Conservation (phyloP, 2,797 vertebrate genomes). For the Peromyscus aztecus region DNA sequence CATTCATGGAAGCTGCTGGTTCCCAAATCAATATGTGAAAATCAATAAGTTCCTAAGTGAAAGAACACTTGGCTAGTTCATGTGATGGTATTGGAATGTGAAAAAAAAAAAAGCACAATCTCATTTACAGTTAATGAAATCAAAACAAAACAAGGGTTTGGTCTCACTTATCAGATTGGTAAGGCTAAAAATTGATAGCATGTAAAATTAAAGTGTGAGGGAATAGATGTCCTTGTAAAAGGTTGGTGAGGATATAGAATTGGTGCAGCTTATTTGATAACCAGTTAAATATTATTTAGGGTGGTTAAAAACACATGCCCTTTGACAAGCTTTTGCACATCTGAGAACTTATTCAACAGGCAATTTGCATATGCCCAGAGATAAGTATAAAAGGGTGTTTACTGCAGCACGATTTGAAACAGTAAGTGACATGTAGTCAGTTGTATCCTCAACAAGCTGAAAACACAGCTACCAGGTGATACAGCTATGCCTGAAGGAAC, state of each 20-base stretch:
- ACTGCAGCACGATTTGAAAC: neutral
- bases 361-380: neutral
- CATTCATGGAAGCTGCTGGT: neutral
- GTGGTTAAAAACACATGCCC: neutral
- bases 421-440: neutral
- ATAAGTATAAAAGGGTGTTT: neutral
- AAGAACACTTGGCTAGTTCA: constrained; percentile 7
- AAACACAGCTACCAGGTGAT: neutral
- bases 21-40: neutral
- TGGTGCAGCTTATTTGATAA: neutral
- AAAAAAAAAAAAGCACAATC: neutral
- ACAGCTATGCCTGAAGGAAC: neutral
- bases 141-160: neutral
- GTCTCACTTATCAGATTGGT: neutral
- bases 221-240: neutral
- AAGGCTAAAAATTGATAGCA: neutral
- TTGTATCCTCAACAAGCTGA: neutral
- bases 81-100: neutral
- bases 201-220: neutral
- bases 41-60: neutral
- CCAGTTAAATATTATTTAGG: neutral
- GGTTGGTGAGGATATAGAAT: neutral
- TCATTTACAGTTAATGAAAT: constrained; percentile 41
- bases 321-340: neutral
- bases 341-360: neutral